phyloP scores from a whole-genome alignment of 2,888 invertebrate species.

The Drosophila macrospina region DNA sequence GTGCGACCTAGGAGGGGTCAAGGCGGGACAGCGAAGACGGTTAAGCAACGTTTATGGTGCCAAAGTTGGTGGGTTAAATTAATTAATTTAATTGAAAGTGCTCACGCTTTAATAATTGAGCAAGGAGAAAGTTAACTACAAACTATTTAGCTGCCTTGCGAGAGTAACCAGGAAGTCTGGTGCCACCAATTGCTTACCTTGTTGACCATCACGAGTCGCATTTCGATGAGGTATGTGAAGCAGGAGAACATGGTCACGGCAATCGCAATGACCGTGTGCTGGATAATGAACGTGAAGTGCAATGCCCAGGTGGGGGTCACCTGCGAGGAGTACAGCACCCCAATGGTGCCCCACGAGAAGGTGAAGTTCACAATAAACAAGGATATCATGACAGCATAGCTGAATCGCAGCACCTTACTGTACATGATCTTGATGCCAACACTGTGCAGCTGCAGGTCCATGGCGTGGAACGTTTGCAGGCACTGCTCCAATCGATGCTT shows the following conservation, averaged over 20 bases:
- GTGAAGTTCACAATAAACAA: slow-evolving; percentile 69
- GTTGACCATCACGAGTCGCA: slow-evolving; percentile 82
- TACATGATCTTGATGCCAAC: slow-evolving; percentile 84
- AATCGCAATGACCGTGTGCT: slow-evolving; percentile 81
- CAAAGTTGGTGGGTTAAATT: slow-evolving; percentile 32
- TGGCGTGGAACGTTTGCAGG: slow-evolving; percentile 72
- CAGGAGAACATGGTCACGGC: slow-evolving; percentile 77
- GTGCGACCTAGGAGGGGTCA: not conserved
- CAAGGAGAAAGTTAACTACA: slow-evolving; percentile 2
- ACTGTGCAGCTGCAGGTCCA: slow-evolving; percentile 77
- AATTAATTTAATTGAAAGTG: slow-evolving; percentile 68
- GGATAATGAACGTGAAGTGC: slow-evolving; percentile 82
- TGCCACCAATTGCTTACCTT: slow-evolving; percentile 67
- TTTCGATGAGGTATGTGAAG: slow-evolving; percentile 76
- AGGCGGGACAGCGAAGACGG: not conserved
- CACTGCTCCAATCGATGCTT: slow-evolving; percentile 79
- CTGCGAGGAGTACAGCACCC: slow-evolving; percentile 70
- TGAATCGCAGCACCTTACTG: slow-evolving; percentile 80
- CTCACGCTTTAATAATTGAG: slow-evolving; percentile 23
- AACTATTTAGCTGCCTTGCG: not conserved
- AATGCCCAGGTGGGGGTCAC: slow-evolving; percentile 74
- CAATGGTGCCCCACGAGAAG: slow-evolving; percentile 79
- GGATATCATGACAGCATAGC: slow-evolving; percentile 71
- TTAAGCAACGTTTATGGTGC: slow-evolving; percentile 12
- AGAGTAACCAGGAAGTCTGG: not conserved